phyloP scores from a whole-genome alignment of 2,113 vertebrate genomes.

The Lonchura striata region DNA sequence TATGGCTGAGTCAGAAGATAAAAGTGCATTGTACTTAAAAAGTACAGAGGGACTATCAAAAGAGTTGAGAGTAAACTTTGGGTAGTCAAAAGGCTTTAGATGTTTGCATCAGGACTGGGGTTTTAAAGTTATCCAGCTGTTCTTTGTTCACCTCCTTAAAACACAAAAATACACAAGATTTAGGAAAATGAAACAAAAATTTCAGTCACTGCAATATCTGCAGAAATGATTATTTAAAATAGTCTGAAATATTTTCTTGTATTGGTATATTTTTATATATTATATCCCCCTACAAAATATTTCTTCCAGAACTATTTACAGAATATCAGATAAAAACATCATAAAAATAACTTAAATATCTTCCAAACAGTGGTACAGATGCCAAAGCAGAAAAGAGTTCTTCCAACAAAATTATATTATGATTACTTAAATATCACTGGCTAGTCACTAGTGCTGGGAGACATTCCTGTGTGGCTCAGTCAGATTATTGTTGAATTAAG shows the following conservation, averaged over 20 bases:
- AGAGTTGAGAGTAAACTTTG: background rate
- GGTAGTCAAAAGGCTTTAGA: background rate
- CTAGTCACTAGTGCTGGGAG: background rate
- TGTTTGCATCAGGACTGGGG: background rate
- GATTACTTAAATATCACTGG: background rate
- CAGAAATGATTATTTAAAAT: background rate
- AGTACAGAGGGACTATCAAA: background rate
- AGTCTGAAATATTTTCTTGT: background rate
- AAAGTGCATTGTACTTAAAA: background rate
- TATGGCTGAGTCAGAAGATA: background rate
- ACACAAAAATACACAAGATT: background rate
- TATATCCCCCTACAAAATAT: background rate
- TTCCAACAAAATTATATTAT: background rate
- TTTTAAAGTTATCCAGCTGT: background rate
- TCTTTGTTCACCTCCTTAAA: background rate
- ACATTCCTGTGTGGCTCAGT: background rate
- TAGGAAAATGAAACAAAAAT: background rate
- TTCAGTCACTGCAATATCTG: background rate
- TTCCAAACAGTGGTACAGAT: background rate
- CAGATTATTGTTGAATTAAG: background rate
- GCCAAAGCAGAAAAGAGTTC: background rate
- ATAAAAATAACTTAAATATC: conserved; percentile 2
- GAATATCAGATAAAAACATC: background rate
- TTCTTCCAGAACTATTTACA: background rate
- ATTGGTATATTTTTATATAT: background rate